phyloP scores from a whole-genome alignment of 2,113 vertebrate species.

The Pangasianodon hypophthalmus region DNA sequence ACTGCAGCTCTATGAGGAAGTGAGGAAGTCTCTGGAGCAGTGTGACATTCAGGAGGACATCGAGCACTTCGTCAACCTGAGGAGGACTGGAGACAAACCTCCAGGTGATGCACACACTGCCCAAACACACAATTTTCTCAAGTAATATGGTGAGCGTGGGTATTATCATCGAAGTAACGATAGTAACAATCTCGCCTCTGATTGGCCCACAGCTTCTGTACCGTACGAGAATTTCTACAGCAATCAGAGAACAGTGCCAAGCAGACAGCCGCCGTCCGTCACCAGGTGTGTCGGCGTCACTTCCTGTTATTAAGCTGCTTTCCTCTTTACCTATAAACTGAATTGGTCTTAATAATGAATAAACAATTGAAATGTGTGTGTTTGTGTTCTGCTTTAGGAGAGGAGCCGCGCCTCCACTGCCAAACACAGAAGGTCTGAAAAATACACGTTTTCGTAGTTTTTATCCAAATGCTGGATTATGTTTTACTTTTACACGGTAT shows the following conservation, averaged over 20 bases:
- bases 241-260: constrained; percentile 69
- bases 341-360: no score
- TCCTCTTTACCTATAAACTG: background rate
- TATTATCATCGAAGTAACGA: background rate
- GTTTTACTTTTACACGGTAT: background rate
- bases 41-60: constrained; percentile 90
- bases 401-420: constrained; percentile 73
- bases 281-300: constrained; percentile 58
- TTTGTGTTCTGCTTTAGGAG: constrained; percentile 76
- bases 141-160: background rate
- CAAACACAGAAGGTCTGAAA: constrained; percentile 50
- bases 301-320: background rate
- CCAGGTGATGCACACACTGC: constrained; percentile 76
- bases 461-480: background rate
- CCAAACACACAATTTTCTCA: background rate
- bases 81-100: constrained; percentile 81
- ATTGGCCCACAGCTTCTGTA: constrained; percentile 75
- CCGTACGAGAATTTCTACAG: constrained; percentile 93
- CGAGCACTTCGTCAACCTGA: constrained; percentile 85
- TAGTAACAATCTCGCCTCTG: background rate
- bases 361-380: background rate
- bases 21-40: constrained; percentile 87
- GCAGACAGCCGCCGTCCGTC: constrained; percentile 51
- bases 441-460: background rate
- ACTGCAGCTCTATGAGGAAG: constrained; percentile 87